Conservation (phyloP, 2,797 vertebrate genomes). For the Otolemur crassicaudatus region DNA sequence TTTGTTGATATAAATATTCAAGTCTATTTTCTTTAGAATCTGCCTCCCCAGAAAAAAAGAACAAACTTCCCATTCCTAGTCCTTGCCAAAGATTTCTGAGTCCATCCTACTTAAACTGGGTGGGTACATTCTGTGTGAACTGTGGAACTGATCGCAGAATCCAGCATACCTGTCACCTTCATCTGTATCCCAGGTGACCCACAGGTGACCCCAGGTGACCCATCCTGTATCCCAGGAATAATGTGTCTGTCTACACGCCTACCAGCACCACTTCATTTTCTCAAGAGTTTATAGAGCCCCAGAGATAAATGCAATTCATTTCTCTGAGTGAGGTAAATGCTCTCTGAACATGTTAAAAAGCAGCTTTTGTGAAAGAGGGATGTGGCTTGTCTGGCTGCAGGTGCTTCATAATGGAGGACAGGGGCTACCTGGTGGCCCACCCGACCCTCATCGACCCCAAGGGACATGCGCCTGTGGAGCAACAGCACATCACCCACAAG, state of each 20-base stretch:
- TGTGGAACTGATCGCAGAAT: background rate
- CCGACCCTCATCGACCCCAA: conserved; percentile 99
- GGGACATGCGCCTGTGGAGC: conserved; percentile 97
- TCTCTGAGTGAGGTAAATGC: background rate
- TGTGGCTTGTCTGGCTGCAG: conserved; percentile 84
- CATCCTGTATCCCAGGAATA: too few relatives aligned
- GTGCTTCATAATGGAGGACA: conserved; percentile 99
- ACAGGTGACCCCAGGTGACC: background rate
- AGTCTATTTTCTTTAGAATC: background rate
- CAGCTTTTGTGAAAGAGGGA: rapidly evolving
- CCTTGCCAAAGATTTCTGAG: background rate
- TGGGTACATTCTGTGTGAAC: background rate
- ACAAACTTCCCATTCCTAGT: background rate
- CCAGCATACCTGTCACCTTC: background rate
- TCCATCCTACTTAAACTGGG: background rate
- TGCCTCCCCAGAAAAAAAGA: background rate
- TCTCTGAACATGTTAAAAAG: background rate
- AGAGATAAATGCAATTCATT: background rate
- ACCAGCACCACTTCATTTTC: background rate
- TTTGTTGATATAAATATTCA: background rate
- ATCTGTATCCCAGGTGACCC: background rate
- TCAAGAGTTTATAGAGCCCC: background rate
- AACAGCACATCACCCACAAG: conserved; percentile 99
- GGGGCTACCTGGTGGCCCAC: conserved; percentile 98
- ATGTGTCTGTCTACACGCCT: background rate